Base-by-base conservation (phyloP, 1,140 invertebrate genomes). In the Dendroctonus valens region DNA sequence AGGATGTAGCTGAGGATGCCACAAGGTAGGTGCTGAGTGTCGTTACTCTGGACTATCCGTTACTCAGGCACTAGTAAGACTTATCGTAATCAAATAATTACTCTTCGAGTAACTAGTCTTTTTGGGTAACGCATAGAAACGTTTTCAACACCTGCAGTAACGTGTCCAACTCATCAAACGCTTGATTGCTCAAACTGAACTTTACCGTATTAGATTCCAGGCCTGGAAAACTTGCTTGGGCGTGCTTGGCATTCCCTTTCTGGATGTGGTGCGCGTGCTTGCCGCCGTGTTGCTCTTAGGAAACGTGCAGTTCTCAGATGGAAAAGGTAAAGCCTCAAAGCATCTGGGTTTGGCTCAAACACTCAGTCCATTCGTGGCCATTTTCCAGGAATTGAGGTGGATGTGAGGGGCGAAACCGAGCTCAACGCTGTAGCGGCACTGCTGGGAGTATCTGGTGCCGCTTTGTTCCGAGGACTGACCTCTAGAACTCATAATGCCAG, bases 201-300 rank as follows among this genome's bases (percentile, higher is more conserved):
- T 26, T 26, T 26, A 3, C 26, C 26, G 1, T 26, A 3, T 26
- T 26, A 82, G 90, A 62, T 94, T 94, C 79, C 89, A 90, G 78
- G 89, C 91, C 0, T 96, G 93, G 93, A 95, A 95, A 79, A 87
- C 91, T 14, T 93, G 91, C 74, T 82, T 94, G 50, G 91, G 91
- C 79, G 87, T 96, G 8, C 82, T 97, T 12, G 95, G 94, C 9
- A 97, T 97, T 69, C 94, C 94, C 5, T 96, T 96, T 76, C 79
- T 95, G 76, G 95, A 97, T 79, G 94, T 97, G 6, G 90, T 97
- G 9, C 83, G 94, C 69, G 93, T 97, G 0, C 78, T 97, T 62
- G 91, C 94, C 26, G 93, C 94, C 0, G 92, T 97, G 37, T 80
- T 98, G 63, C 84, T 97, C 50, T 83, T 97, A 38, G 95, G 94